These are phyloP conservation scores for Aricia agestis DNA, from an alignment of 1,140 invertebrate genomes.

Conservation along the genomic window DNA sequence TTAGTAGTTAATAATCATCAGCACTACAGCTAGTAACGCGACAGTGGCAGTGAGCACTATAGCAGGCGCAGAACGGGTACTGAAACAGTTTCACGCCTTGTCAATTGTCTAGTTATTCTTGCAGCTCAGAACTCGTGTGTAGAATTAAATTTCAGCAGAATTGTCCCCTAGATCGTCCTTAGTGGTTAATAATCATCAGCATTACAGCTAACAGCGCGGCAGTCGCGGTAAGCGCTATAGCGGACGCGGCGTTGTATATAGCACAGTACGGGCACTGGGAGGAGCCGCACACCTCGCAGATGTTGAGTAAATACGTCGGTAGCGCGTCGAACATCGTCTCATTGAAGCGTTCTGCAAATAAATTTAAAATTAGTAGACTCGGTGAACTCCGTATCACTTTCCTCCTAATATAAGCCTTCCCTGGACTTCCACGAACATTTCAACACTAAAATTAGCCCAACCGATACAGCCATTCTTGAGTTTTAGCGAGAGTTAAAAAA, in stretches of 20 bases:
- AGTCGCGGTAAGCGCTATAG: conserved; percentile 41
- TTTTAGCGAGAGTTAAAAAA: too few relatives aligned
- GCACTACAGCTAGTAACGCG: conserved; percentile 44
- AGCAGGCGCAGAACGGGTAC: conserved; percentile 90
- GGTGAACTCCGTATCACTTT: too few relatives aligned
- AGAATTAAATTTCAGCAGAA: neutral
- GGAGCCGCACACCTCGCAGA: conserved; percentile 98
- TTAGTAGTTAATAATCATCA: neutral
- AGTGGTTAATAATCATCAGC: neutral
- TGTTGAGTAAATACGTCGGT: conserved; percentile 92
- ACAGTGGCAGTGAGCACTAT: conserved; percentile 38
- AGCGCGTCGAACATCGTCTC: conserved; percentile 94
- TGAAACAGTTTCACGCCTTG: conserved; percentile 70
- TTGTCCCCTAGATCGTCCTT: neutral
- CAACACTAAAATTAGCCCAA: too few relatives aligned
- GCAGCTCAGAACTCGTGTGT: too few relatives aligned
- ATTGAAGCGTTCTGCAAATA: conserved; percentile 92
- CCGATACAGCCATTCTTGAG: too few relatives aligned
- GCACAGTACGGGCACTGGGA: conserved; percentile 98
- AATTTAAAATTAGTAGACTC: conserved; percentile 24
- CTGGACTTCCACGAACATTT: too few relatives aligned
- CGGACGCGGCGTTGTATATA: conserved; percentile 83
- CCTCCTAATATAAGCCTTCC: too few relatives aligned
- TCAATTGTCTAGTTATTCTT: too few relatives aligned
- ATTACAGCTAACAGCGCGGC: conserved; percentile 44